Conservation (phyloP, 2,888 invertebrate genomes). For the Margaritifera margaritifera region DNA sequence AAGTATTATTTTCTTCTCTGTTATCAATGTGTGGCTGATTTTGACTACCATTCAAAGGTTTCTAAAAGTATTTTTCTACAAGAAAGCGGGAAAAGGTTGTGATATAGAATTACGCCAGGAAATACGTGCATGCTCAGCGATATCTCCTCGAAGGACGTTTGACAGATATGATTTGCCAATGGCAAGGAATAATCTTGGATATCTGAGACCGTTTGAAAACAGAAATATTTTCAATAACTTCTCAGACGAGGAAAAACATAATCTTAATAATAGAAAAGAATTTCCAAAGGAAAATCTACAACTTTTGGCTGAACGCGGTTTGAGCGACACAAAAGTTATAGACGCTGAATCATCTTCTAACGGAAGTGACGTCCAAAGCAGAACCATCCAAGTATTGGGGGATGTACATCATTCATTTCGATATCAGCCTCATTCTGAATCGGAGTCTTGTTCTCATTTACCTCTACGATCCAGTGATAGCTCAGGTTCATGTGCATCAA, state of each 20-base stretch:
- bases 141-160: conserved; percentile 1
- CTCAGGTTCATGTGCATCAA: no score
- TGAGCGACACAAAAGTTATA: no score
- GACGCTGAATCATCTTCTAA: no score
- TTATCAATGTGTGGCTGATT: conserved; percentile 53
- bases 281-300: conserved; percentile 25
- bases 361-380: no score
- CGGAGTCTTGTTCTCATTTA: no score
- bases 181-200: conserved; percentile 47
- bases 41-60: conserved; percentile 41
- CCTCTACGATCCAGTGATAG: no score
- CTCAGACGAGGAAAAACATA: conserved; percentile 39
- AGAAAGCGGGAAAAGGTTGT: conserved; percentile 1
- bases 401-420: no score
- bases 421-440: no score
- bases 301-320: no score
- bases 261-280: conserved; percentile 39
- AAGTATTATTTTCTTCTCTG: conserved; percentile 52
- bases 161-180: conserved; percentile 15
- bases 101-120: neutral
- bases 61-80: conserved; percentile 25
- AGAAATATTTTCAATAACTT: conserved; percentile 44
- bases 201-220: conserved; percentile 42
- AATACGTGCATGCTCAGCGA: conserved; percentile 10
- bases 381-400: no score